Conservation (phyloP, 2,113 vertebrate species). For the Fregetta grallaria region DNA sequence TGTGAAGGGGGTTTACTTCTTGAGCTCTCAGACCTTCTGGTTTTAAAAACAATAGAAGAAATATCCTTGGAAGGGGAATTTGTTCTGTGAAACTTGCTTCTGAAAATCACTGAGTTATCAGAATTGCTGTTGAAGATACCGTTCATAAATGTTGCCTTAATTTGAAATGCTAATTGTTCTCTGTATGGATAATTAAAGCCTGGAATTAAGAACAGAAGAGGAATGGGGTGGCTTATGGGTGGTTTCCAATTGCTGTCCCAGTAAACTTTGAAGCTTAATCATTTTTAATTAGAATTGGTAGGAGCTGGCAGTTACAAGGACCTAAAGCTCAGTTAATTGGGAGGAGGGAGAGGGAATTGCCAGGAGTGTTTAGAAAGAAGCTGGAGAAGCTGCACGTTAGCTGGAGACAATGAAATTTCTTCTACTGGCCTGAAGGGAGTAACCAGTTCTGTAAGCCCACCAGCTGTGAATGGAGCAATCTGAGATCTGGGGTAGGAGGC, state of each 20-base stretch:
- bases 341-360: not conserved
- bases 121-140: not conserved
- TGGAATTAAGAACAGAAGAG: not conserved
- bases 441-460: not conserved
- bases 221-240: not conserved
- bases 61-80: not conserved
- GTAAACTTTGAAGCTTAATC: not conserved
- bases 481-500: not conserved
- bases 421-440: not conserved
- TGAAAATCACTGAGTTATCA: not conserved
- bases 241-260: not conserved
- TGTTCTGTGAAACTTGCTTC: not conserved
- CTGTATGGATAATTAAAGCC: not conserved
- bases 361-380: not conserved
- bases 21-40: not conserved
- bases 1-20: not conserved
- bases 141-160: not conserved
- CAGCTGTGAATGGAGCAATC: not conserved
- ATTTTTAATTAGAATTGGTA: not conserved
- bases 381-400: not conserved
- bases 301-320: not conserved
- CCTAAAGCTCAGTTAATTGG: not conserved
- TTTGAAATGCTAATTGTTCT: not conserved
- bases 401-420: not conserved
- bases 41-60: not conserved